Evolutionary conservation across 2,888 invertebrate genomes (phyloP).

Genomic region (Vandiemenella viatica): DNA sequence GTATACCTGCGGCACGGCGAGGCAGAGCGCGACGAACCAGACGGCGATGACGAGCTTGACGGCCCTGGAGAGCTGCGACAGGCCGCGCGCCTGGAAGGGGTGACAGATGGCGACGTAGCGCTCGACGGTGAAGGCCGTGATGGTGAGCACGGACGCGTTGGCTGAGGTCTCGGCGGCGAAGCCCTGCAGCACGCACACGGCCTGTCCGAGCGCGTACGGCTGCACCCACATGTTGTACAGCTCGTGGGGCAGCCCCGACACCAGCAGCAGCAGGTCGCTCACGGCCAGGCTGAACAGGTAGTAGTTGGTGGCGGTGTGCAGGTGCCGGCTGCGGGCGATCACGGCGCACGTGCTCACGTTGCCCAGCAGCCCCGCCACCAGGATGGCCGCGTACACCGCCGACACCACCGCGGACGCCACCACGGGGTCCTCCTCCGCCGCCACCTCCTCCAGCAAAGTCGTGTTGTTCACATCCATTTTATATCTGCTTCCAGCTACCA

Average conservation of each 20-base stretch:
- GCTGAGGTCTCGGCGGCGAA: conserved; percentile 43
- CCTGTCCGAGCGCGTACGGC: conserved; percentile 62
- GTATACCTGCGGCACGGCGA: conserved; percentile 57
- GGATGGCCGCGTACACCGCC: conserved; percentile 49
- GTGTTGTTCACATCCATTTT: conserved; percentile 48
- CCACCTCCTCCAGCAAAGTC: conserved; percentile 65
- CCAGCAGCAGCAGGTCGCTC: conserved; percentile 55
- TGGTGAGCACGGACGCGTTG: conserved; percentile 29
- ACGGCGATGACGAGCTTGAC: conserved; percentile 54
- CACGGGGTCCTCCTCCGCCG: conserved; percentile 47
- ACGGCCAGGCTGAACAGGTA: conserved; percentile 66
- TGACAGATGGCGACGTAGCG: conserved; percentile 44
- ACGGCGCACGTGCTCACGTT: conserved; percentile 67
- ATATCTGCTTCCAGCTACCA: neutral
- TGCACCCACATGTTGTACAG: conserved; percentile 60
- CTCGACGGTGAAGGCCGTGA: conserved; percentile 46
- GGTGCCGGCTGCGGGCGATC: conserved; percentile 56
- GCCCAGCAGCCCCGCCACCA: conserved; percentile 57
- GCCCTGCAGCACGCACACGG: conserved; percentile 29
- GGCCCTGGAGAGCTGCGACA: conserved; percentile 68
- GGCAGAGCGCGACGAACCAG: conserved; percentile 60
- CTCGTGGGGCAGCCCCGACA: conserved; percentile 68
- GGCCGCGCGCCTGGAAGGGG: conserved; percentile 42
- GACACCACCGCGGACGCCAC: conserved; percentile 48
- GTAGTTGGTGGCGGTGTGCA: conserved; percentile 76